Conservation (phyloP, 2,888 invertebrate genomes). For the Tetropium fuscum region DNA sequence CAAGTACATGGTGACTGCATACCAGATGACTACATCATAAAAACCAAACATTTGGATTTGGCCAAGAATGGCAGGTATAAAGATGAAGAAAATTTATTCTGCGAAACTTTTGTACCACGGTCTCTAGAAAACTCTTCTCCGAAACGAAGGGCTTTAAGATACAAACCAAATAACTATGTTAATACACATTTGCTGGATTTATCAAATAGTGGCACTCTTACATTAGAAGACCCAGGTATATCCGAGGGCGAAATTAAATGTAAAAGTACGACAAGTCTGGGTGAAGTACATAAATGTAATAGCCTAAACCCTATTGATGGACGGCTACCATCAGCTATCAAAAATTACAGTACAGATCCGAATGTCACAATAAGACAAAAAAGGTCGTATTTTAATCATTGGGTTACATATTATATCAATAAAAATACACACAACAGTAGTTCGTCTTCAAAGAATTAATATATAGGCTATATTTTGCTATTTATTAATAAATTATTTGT, state of each 20-base stretch:
- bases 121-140: background rate
- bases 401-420: conserved; percentile 55
- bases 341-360: conserved; percentile 24
- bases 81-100: conserved; percentile 45
- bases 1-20: conserved; percentile 18
- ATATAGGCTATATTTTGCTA: background rate
- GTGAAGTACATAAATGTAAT: conserved; percentile 55
- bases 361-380: conserved; percentile 35
- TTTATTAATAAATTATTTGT: background rate
- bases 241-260: conserved; percentile 55
- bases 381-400: conserved; percentile 55
- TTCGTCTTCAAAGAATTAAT: conserved; percentile 26
- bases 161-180: background rate
- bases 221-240: conserved; percentile 27
- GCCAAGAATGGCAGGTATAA: conserved; percentile 40
- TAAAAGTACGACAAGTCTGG: conserved; percentile 52
- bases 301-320: background rate
- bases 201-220: conserved; percentile 37
- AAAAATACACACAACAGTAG: conserved; percentile 36
- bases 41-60: conserved; percentile 1
- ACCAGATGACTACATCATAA: background rate
- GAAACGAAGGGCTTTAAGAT: conserved; percentile 7
- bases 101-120: conserved; percentile 18
- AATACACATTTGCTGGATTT: conserved; percentile 17
- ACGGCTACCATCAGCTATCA: background rate